Percentiles rank a stretch among this genome's conserved stretches.
phyloP scores from a whole-genome alignment of 2,888 invertebrate genomes.

The Mystacides longicornis region DNA sequence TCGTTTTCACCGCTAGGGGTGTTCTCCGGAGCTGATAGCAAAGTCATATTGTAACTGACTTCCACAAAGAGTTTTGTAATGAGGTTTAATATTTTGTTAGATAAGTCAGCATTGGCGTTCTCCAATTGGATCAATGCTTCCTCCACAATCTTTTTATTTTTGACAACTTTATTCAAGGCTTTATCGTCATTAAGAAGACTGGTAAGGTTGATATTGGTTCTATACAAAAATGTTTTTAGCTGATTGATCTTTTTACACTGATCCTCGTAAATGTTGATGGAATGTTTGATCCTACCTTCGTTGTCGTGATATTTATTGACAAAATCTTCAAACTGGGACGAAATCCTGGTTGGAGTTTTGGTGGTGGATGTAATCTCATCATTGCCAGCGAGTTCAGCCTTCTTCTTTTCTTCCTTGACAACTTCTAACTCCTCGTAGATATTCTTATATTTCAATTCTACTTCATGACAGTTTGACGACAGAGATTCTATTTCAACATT shows the following conservation, averaged over 20 bases:
- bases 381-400: slow-evolving; percentile 4
- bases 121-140: slow-evolving; percentile 3
- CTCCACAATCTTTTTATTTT: slow-evolving; percentile 3
- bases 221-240: slow-evolving; percentile 4
- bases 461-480: neutral
- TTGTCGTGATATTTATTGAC: slow-evolving; percentile 6
- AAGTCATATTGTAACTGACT: neutral
- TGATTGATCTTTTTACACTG: neutral
- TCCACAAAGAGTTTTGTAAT: slow-evolving; percentile 2
- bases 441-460: neutral
- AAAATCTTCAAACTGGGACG: slow-evolving; percentile 3
- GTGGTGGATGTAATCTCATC: slow-evolving; percentile 14
- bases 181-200: slow-evolving; percentile 6
- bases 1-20: neutral
- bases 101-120: neutral
- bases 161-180: slow-evolving; percentile 3
- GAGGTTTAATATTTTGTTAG: slow-evolving; percentile 3
- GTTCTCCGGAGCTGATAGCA: neutral
- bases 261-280: slow-evolving; percentile 1
- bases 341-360: neutral
- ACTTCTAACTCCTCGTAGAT: slow-evolving; percentile 5
- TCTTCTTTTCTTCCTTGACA: slow-evolving; percentile 8
- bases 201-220: slow-evolving; percentile 1
- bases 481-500: neutral
- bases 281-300: neutral